Evolutionary conservation across 2,113 vertebrate species (phyloP).

Genomic region (Falco punctatus): DNA sequence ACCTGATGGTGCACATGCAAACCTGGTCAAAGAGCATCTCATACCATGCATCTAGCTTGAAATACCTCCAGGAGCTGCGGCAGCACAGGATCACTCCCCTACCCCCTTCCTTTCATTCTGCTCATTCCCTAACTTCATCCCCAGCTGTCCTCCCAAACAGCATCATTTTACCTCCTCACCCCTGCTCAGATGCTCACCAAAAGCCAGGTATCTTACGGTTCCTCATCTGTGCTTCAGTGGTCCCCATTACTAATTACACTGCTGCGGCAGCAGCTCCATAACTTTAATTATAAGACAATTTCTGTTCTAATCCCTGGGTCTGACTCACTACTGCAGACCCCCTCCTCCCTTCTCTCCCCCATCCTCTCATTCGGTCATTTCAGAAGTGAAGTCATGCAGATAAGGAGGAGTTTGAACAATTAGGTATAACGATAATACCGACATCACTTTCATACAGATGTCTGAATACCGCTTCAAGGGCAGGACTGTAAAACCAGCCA

Average conservation of each 20-base stretch:
- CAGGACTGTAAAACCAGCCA: neutral
- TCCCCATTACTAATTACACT: neutral
- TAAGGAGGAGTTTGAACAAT: slow-evolving; percentile 15
- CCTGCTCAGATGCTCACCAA: neutral
- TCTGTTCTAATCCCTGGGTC: slow-evolving; percentile 36
- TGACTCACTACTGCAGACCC: neutral
- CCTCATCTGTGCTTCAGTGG: neutral
- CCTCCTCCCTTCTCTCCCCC: neutral
- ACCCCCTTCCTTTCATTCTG: neutral
- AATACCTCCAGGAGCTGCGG: neutral
- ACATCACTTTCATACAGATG: neutral
- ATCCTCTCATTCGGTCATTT: neutral
- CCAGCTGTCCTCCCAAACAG: neutral
- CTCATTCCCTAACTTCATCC: neutral
- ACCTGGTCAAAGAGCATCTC: rapidly evolving
- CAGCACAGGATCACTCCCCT: neutral
- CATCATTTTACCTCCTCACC: neutral
- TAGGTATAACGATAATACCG: neutral
- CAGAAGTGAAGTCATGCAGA: slow-evolving; percentile 13
- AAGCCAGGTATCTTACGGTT: neutral
- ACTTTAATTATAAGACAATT: slow-evolving; percentile 62
- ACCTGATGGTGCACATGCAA: rapidly evolving
- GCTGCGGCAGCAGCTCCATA: neutral
- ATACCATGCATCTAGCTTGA: neutral
- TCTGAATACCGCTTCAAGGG: neutral